Conservation (phyloP, 2,888 invertebrate genomes). For the Platycheirus albimanus region DNA sequence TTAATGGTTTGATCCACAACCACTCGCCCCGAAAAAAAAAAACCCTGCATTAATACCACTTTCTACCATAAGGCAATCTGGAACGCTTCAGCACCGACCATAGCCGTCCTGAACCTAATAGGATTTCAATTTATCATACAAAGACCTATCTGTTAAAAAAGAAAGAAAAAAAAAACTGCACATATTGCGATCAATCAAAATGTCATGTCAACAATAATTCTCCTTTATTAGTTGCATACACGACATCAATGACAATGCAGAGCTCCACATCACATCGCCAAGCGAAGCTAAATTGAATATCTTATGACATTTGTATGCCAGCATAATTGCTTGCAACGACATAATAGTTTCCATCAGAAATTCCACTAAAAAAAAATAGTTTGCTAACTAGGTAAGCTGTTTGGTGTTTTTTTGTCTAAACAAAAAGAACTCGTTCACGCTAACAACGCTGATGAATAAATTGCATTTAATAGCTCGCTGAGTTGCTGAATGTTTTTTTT, state of each 20-base stretch:
- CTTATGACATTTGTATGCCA: conserved; percentile 40
- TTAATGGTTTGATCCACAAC: too few species aligned
- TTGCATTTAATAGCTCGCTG: not conserved
- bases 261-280: conserved; percentile 4
- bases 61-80: not conserved
- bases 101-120: not conserved
- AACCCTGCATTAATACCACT: not conserved
- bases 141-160: too few species aligned
- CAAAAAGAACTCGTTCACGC: not conserved
- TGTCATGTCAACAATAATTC: conserved; percentile 47
- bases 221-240: conserved; percentile 29
- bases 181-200: conserved; percentile 37
- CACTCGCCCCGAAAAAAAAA: too few species aligned
- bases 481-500: not conserved
- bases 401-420: not conserved
- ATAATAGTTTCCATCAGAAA: conserved; percentile 15
- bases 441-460: not conserved
- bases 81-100: too few species aligned
- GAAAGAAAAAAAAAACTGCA: conserved; percentile 4
- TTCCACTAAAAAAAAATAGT: not conserved
- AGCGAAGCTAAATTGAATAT: conserved; percentile 37
- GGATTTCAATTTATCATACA: conserved; percentile 24
- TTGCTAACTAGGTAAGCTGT: not conserved
- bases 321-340: conserved; percentile 32
- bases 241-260: conserved; percentile 26